Percentiles rank a stretch among this genome's conserved stretches.
Evolutionary conservation across 2,797 vertebrate species (phyloP).

Genomic region (Crax fasciolata): DNA sequence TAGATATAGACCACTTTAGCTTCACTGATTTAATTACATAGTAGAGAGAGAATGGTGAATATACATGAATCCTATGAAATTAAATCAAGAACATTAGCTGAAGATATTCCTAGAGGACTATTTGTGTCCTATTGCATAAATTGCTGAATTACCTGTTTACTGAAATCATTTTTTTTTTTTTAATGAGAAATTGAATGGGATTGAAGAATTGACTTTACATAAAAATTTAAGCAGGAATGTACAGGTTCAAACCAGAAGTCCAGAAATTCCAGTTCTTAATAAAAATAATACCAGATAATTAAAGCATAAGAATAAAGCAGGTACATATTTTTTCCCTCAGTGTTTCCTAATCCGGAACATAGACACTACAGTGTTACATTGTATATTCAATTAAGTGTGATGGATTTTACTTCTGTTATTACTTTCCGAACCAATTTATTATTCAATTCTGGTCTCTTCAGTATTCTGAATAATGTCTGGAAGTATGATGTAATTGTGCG

Average conservation of each 20-base stretch:
- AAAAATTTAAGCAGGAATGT: neutral
- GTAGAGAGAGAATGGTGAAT: conserved; percentile 76
- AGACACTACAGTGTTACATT: neutral
- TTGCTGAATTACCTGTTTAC: conserved; percentile 71
- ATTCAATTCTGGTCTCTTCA: neutral
- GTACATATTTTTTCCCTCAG: neutral
- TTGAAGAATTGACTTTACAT: conserved; percentile 40
- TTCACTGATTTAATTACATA: conserved; percentile 82
- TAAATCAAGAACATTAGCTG: conserved; percentile 83
- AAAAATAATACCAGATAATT: neutral
- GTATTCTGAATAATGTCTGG: neutral
- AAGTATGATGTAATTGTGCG: neutral
- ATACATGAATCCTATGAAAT: conserved; percentile 83
- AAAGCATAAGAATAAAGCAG: neutral
- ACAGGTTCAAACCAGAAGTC: neutral
- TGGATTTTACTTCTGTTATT: neutral
- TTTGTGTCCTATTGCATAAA: conserved; percentile 81
- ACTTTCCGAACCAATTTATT: neutral
- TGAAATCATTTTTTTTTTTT: neutral
- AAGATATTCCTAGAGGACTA: conserved; percentile 72
- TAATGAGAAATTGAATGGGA: conserved; percentile 22
- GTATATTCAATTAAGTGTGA: neutral
- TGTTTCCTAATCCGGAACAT: neutral
- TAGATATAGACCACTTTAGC: conserved; percentile 79
- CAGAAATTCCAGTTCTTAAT: neutral